Conservation (phyloP, 2,888 invertebrate genomes). For the Epicampocera succincta region DNA sequence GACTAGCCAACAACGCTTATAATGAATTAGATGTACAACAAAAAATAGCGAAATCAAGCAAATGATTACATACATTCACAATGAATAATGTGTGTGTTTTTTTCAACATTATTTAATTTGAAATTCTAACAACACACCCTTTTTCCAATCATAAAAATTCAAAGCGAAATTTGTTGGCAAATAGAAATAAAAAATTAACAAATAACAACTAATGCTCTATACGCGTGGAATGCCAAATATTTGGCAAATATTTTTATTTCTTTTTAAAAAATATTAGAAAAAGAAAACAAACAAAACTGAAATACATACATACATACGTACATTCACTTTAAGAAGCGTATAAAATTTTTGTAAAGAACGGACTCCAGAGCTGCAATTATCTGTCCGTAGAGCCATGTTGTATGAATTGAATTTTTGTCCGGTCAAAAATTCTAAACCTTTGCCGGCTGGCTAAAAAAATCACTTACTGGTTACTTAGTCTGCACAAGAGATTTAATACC, state of each 20-base stretch:
- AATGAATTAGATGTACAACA: slow-evolving; percentile 28
- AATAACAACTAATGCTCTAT: slow-evolving; percentile 4
- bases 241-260: slow-evolving; percentile 43
- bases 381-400: too few species aligned
- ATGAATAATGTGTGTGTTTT: not conserved
- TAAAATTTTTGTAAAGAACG: not conserved
- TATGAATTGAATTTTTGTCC: too few species aligned
- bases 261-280: slow-evolving; percentile 8
- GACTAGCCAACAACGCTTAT: slow-evolving; percentile 43
- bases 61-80: slow-evolving; percentile 28
- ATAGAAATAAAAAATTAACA: slow-evolving; percentile 8
- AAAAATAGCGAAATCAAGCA: slow-evolving; percentile 25
- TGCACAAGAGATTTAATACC: too few species aligned
- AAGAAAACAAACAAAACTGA: not conserved
- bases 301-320: too few species aligned
- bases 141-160: slow-evolving; percentile 61
- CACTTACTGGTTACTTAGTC: too few species aligned
- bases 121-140: slow-evolving; percentile 57
- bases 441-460: too few species aligned
- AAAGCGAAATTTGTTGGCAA: slow-evolving; percentile 45
- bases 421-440: too few species aligned
- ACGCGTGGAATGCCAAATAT: slow-evolving; percentile 56
- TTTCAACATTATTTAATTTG: slow-evolving; percentile 31
- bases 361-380: too few species aligned
- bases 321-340: slow-evolving; percentile 33